Conservation (phyloP, 2,113 vertebrate species). For the Glareola pratincola region DNA sequence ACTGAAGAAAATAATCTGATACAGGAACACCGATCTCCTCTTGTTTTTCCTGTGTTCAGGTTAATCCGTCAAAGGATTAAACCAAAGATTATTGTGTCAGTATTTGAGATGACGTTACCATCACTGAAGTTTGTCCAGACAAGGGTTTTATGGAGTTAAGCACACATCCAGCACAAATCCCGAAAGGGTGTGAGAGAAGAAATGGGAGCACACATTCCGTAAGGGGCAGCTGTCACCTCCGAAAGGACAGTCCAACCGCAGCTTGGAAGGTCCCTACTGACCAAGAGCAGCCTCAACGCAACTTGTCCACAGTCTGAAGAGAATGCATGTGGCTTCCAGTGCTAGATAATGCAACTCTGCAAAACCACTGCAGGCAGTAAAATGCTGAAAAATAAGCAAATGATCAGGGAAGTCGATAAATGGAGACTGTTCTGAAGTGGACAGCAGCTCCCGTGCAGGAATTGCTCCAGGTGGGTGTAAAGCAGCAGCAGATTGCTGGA, state of each 20-base stretch:
- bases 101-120: not conserved
- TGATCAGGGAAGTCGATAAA: not conserved
- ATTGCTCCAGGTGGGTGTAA: too few relatives aligned
- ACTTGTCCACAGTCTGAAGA: not conserved
- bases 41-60: not conserved
- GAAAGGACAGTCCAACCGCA: not conserved
- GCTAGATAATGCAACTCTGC: not conserved
- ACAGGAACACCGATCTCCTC: not conserved
- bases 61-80: not conserved
- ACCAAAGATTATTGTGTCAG: not conserved
- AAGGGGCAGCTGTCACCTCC: not conserved
- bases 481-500: not conserved
- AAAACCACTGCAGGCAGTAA: not conserved
- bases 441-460: not conserved
- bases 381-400: not conserved
- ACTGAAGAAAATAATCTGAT: not conserved
- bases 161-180: not conserved
- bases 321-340: rapidly evolving
- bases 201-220: not conserved
- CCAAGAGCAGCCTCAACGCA: not conserved
- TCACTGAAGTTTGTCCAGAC: not conserved
- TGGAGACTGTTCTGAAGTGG: not conserved
- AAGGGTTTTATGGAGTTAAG: not conserved
- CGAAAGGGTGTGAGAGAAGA: not conserved
- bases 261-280: not conserved